phyloP scores from a whole-genome alignment of 2,113 vertebrate genomes.

The Prunella fulvescens region DNA sequence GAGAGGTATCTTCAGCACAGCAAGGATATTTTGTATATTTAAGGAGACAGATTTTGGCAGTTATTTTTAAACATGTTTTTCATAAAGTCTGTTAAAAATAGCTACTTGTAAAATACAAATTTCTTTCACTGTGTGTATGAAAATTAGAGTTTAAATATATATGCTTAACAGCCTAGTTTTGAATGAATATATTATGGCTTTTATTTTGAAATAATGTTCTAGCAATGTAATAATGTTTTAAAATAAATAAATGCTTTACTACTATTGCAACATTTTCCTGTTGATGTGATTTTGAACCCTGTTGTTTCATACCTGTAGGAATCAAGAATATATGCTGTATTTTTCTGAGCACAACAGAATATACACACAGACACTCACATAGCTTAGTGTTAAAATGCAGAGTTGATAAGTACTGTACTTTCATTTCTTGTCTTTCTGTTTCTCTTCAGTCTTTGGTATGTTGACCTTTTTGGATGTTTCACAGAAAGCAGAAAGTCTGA shows the following conservation, averaged over 20 bases:
- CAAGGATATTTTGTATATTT: constrained; percentile 70
- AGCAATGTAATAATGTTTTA: constrained; percentile 62
- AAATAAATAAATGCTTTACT: constrained; percentile 56
- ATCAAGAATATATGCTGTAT: not conserved
- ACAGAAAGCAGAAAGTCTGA: constrained; percentile 3
- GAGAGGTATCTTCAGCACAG: constrained; percentile 37
- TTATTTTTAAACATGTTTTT: constrained; percentile 74
- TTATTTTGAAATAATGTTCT: constrained; percentile 62
- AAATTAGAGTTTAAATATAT: constrained; percentile 70
- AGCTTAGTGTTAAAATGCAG: not conserved
- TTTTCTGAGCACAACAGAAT: not conserved
- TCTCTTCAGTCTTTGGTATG: not conserved
- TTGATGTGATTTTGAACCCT: constrained; percentile 7
- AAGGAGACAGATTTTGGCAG: constrained; percentile 65
- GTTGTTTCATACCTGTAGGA: not conserved
- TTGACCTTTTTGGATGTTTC: constrained; percentile 19
- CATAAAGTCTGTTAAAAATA: constrained; percentile 58
- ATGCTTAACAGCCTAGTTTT: constrained; percentile 69
- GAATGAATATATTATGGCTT: constrained; percentile 67
- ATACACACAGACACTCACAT: not conserved
- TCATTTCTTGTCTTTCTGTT: not conserved
- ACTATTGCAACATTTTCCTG: constrained; percentile 41
- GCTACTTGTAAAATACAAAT: constrained; percentile 69
- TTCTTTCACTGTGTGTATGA: constrained; percentile 66
- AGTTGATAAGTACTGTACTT: not conserved